Percentiles rank a stretch among this genome's conserved stretches.
Evolutionary conservation across 2,797 vertebrate genomes (phyloP).

Genomic region (Parauchenoglanis ngamensis): DNA sequence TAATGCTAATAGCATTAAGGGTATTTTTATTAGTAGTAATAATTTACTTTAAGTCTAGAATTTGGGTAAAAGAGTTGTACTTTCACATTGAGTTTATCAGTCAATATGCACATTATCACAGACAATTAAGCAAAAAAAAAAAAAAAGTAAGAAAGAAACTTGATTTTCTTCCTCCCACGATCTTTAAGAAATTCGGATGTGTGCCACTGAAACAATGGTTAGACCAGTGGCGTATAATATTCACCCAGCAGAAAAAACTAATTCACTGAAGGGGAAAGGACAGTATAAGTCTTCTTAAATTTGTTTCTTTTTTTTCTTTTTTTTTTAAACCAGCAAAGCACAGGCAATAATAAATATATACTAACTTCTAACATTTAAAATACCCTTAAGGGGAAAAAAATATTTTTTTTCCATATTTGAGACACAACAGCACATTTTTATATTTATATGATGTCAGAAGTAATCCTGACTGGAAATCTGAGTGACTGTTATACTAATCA

Average conservation of each 20-base stretch:
- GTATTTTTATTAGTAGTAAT: not conserved
- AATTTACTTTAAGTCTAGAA: not conserved
- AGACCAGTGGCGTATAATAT: not conserved
- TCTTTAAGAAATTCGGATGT: not conserved
- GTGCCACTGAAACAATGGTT: not conserved
- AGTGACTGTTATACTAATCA: conserved; percentile 48
- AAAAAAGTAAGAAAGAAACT: no score
- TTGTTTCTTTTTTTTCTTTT: no score
- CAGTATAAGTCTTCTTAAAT: not conserved
- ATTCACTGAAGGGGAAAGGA: not conserved
- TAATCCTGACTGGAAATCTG: not conserved
- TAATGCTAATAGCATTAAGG: not conserved
- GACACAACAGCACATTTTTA: not conserved
- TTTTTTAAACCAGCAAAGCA: not conserved
- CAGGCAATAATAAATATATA: no score
- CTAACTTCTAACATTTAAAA: not conserved
- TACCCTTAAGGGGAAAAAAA: not conserved
- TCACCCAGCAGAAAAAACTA: not conserved
- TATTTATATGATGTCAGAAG: conserved; percentile 15
- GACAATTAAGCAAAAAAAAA: no score
- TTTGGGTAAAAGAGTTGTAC: no score
- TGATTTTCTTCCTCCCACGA: not conserved
- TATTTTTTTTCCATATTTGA: not conserved
- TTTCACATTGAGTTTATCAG: no score
- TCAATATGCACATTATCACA: no score